Conservation (phyloP, 2,113 vertebrate genomes). For the Catharus fuscescens region DNA sequence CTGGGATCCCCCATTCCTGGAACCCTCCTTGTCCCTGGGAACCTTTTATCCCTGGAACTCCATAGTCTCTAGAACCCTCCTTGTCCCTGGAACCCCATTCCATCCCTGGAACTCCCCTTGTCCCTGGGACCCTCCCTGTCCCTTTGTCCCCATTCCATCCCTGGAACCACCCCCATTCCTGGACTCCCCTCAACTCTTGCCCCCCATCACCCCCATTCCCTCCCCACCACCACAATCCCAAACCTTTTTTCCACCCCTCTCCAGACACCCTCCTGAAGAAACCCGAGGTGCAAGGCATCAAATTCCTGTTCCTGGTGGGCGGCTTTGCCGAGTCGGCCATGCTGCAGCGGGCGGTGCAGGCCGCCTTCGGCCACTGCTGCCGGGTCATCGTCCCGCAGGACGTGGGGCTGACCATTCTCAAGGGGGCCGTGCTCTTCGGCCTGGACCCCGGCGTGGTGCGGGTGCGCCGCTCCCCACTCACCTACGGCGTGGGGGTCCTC, state of each 20-base stretch:
- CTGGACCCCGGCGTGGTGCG: constrained; percentile 92
- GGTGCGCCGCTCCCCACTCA: constrained; percentile 90
- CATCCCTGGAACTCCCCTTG: background rate
- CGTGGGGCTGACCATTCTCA: constrained; percentile 93
- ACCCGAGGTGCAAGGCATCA: constrained; percentile 86
- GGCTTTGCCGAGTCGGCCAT: constrained; percentile 93
- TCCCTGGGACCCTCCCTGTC: background rate
- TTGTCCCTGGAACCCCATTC: too few relatives aligned
- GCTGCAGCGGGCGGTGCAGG: constrained; percentile 88
- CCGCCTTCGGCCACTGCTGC: constrained; percentile 78
- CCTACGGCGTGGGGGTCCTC: constrained; percentile 92
- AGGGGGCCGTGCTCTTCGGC: constrained; percentile 94
- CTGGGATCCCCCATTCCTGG: background rate
- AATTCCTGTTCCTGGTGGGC: constrained; percentile 94
- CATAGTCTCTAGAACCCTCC: background rate
- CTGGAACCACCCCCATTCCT: background rate
- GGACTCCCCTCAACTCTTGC: background rate
- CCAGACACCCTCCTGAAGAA: constrained; percentile 85
- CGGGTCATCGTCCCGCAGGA: constrained; percentile 94
- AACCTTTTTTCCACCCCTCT: rapidly evolving
- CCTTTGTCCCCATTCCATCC: background rate
- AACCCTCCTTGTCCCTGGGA: rapidly evolving
- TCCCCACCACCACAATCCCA: background rate
- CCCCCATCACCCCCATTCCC: background rate
- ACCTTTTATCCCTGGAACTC: rapidly evolving